Percentiles rank a stretch among this genome's conserved stretches.
phyloP scores from a whole-genome alignment of 2,113 vertebrate genomes.

The Benitochromis conjunctus region DNA sequence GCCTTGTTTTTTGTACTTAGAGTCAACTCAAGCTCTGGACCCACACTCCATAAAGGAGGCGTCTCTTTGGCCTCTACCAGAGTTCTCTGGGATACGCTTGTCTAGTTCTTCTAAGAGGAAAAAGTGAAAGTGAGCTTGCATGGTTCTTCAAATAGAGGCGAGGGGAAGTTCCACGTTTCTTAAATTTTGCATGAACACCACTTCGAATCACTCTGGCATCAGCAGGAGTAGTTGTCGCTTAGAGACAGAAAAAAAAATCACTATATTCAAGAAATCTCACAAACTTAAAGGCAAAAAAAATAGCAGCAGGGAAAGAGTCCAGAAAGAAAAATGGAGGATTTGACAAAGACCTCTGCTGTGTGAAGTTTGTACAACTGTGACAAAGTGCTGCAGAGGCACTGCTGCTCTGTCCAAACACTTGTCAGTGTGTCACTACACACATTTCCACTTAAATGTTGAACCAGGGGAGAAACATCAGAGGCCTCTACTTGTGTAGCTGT shows the following conservation, averaged over 20 bases:
- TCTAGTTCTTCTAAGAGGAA: neutral
- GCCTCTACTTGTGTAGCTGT: neutral
- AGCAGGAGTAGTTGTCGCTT: neutral
- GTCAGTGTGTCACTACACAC: neutral
- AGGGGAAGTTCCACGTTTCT: neutral
- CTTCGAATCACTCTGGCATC: neutral
- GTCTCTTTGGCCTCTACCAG: neutral
- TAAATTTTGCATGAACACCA: neutral
- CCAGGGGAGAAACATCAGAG: neutral
- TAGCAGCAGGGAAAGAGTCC: neutral
- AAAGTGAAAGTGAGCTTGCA: neutral
- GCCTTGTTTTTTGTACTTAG: neutral
- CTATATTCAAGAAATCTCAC: neutral
- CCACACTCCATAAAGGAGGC: slow-evolving; percentile 5
- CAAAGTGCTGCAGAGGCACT: neutral
- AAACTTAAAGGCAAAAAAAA: fast-evolving
- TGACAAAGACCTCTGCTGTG: neutral
- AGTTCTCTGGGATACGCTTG: neutral
- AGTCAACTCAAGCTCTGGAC: neutral
- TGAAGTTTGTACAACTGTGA: neutral
- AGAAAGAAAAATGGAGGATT: neutral
- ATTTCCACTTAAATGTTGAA: neutral
- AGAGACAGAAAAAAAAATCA: neutral
- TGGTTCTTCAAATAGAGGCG: neutral
- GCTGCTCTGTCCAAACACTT: neutral